Base-by-base conservation (phyloP, 2,797 vertebrate genomes). In the Diglossa cyanea region DNA sequence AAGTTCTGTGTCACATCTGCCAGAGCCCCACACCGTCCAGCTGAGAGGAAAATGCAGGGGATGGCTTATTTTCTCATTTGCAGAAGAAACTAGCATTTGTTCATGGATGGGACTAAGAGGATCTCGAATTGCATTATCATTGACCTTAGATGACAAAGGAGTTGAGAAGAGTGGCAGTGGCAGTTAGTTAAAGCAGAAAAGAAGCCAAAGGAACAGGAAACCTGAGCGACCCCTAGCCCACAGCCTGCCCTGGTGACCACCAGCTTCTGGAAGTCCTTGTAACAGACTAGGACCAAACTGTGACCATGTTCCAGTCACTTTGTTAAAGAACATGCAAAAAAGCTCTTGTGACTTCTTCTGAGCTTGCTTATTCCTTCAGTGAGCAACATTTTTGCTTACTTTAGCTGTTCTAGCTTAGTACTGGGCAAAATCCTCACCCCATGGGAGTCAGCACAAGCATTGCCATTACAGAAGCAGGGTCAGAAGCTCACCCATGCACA, bases 381-480 rank as follows among this genome's bases (percentile, higher is more conserved):
- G 60, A 94, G 86, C 79, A 93, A 53, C 33, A 60, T 67, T 86
- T 94, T 39, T 80, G 60, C 81, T 79, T 60, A 82, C 30, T 23
- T 67, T 28, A 85, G 89, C 81, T 78, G 50, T 71, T 94, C 51
- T 24, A 39, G 45, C 17, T 61, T 39, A 87, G 30, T 19, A 74
- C 21, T 42, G 30, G 24, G 25, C 53, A 91, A 86, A 92, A 67
- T 48, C 51, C 45, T 78, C 0, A 0, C 21, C 17, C 48, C 71
- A 40, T 1, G 8, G 47, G 33, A 82, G 28, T 39, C 30, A 66
- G 76, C 6, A 17, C 0, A 1, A 82, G 24, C 2, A 0, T 0
- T 60, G 37, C 28, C 45, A 25, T 67, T 63, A 50, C 67, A 76
- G 47, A 61, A 77, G 26, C 39, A 35, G 37, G 51, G 48, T 53